Base-by-base conservation (phyloP, 1,140 invertebrate species). In the Arion vulgaris region DNA sequence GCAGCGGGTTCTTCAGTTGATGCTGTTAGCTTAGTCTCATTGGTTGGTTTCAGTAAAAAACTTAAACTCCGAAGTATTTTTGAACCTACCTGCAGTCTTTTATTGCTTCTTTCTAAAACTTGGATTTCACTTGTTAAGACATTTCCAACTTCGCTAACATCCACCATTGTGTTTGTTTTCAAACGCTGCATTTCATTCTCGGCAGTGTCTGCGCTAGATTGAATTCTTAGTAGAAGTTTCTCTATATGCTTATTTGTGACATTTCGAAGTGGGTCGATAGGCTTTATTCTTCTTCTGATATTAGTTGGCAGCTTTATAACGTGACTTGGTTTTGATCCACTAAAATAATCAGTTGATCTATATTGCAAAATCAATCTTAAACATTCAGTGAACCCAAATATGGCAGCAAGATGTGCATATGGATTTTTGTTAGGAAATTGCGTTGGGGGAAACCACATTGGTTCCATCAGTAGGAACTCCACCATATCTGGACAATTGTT, bases 371-470 rank as follows among this genome's bases (percentile, higher is more conserved):
- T 57, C 26, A 73, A 28, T 7, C 51, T 38, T 23, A 81, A 36
- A 62, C 80, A 81, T 53, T 81, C 71, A 4, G 57, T 57, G 49
- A 45, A 23, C 0, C 80, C 80, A 23, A 81, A 28, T 19, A 41
- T 32, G 36, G 80, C 80, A n/a, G 80, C 80, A 2, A 81, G 49
- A 36, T 81, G 80, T 17, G 69, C 80, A 41, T 81, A 81, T n/a
- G 80, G 80, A 57, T 74, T 73, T 23, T 15, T 23, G 2, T 2
- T 11, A 0, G 80, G 80, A 28, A 38, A n/a, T 32, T 81, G 49
- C 15, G n/a, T 28, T 53, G 9, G 36, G 2, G 80, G 80, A 41
- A 81, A 81, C 28, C 71, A 62, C 1, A 34, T 19, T 13, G 69
- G 34, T 26, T 81, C 80, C 1, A n/a, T 17, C 13, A 81, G 41